phyloP scores from a whole-genome alignment of 2,888 invertebrate genomes.

The Carcina quercana region DNA sequence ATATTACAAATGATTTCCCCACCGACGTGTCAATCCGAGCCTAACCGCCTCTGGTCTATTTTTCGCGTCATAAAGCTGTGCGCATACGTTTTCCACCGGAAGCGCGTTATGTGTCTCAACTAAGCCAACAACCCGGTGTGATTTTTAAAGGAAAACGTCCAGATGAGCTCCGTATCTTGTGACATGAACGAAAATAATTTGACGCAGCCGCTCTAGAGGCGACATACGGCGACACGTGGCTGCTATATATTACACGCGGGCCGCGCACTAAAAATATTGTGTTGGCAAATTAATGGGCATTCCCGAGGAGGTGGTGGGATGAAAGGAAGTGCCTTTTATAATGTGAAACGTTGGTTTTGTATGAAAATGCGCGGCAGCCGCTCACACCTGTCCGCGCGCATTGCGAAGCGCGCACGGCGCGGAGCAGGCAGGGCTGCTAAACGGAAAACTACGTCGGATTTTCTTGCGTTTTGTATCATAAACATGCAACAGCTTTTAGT shows the following conservation, averaged over 20 bases:
- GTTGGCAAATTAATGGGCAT: slow-evolving; percentile 76
- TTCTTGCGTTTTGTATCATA: too few species aligned
- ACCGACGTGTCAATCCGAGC: too few species aligned
- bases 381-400: slow-evolving; percentile 64
- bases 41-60: too few species aligned
- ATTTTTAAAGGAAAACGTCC: slow-evolving; percentile 71
- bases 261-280: slow-evolving; percentile 74
- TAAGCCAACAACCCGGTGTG: slow-evolving; percentile 58
- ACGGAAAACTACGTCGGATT: background rate
- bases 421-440: slow-evolving; percentile 17
- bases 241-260: slow-evolving; percentile 73
- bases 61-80: too few species aligned
- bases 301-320: slow-evolving; percentile 71
- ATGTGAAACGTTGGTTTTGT: slow-evolving; percentile 72
- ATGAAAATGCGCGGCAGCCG: slow-evolving; percentile 71
- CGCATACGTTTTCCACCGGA: slow-evolving; percentile 48
- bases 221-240: slow-evolving; percentile 74
- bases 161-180: slow-evolving; percentile 72
- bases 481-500: too few species aligned
- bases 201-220: slow-evolving; percentile 69
- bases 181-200: slow-evolving; percentile 74
- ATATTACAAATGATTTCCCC: too few species aligned
- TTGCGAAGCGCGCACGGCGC: slow-evolving; percentile 32
- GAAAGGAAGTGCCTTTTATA: slow-evolving; percentile 74
- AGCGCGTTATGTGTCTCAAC: slow-evolving; percentile 43